These are phyloP conservation scores for Anthonomus grandis DNA, from an alignment of 1,140 invertebrate species.

Conservation along the genomic window DNA sequence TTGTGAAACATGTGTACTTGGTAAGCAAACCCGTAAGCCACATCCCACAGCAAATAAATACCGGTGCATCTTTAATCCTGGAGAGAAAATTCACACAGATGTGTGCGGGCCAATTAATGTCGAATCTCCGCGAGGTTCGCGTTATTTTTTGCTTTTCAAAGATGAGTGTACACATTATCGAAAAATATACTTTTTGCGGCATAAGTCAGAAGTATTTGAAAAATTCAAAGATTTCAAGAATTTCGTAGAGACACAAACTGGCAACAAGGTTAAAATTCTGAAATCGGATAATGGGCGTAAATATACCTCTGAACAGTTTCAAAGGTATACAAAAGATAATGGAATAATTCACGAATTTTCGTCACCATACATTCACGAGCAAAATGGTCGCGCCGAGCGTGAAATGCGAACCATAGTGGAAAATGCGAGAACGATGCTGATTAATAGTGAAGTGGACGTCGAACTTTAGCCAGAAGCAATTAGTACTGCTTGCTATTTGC, in stretches of 20 bases:
- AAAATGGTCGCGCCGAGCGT: slow-evolving; percentile 48
- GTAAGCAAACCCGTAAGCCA: too few species aligned
- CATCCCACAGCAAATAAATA: not conserved
- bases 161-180: slow-evolving; percentile 8
- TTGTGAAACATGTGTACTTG: slow-evolving; percentile 6
- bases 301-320: too few species aligned
- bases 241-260: not conserved
- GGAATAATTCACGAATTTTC: slow-evolving; percentile 28
- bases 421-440: slow-evolving; percentile 45
- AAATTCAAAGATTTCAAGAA: slow-evolving; percentile 10
- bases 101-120: slow-evolving; percentile 6
- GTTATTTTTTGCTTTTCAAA: slow-evolving; percentile 13
- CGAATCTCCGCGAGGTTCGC: slow-evolving; percentile 3
- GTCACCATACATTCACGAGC: slow-evolving; percentile 41
- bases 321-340: too few species aligned
- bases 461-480: slow-evolving; percentile 52
- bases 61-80: not conserved
- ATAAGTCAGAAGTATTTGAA: slow-evolving; percentile 28
- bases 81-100: slow-evolving; percentile 12
- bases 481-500: slow-evolving; percentile 42
- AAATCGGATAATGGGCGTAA: too few species aligned
- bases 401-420: slow-evolving; percentile 46
- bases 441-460: slow-evolving; percentile 41
- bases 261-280: too few species aligned
- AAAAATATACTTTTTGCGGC: slow-evolving; percentile 8